Base-by-base conservation (phyloP, 37 sponge, comb jelly and placozoan genomes). In the Crambe crambe region DNA sequence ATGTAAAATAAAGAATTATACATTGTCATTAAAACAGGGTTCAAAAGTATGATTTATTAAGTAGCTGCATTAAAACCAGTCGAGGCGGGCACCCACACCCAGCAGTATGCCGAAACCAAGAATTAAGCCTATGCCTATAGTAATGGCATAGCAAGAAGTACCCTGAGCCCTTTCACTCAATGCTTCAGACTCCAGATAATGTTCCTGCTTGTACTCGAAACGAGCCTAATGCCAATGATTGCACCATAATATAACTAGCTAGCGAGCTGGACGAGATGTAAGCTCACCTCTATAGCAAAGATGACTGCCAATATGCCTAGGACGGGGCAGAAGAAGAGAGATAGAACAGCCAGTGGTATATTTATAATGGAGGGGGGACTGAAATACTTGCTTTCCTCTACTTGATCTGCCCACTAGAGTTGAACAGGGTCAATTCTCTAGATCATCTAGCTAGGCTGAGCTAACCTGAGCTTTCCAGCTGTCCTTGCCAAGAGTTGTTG, bases 391-490 rank as follows among this genome's bases (percentile, higher is more conserved):
- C n/a, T n/a, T n/a, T n/a, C n/a, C 35, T 65, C 66, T 2, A 5
- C 35, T 31, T 65, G 32, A 2, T 65, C 66, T 31, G 3, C 66
- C 66, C 66, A 65, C 66, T 65, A 32, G 3, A 65, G 9, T 51
- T 3, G n/a, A n/a, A n/a, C n/a, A n/a, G n/a, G n/a, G n/a, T n/a
- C n/a, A n/a, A n/a, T n/a, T n/a, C n/a, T n/a, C n/a, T n/a, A n/a
- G n/a, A n/a, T n/a, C n/a, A 51, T 51, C 15, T 51, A 51, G 54
- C 54, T 58, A 51, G 54, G 54, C 15, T 15, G 6, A 32, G 68
- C 37, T 68, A 68, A 75, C 76, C 69, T 75, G 69, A 27, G 80
- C 80, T 47, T 35, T 63, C 80, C 80, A 80, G 21, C 57, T 70
- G 38, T 69, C 63, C 59, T 56, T 70, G 80, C 27, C 29, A 41